Evolutionary conservation across 2,113 vertebrate genomes (phyloP).

Genomic region (Puffinus mauretanicus): DNA sequence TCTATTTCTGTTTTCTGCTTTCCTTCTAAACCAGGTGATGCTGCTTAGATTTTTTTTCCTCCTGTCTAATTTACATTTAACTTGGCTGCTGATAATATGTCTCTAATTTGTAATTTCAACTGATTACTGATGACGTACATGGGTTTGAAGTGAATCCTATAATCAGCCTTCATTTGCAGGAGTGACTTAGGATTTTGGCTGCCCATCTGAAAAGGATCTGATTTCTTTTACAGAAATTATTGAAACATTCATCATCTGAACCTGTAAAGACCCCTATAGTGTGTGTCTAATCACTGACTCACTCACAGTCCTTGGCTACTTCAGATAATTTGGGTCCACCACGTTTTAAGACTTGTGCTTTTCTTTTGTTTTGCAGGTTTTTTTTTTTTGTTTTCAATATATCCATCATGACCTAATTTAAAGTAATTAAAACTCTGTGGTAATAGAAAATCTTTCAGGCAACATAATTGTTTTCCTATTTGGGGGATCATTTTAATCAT

Average conservation of each 20-base stretch:
- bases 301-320: neutral
- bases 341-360: neutral
- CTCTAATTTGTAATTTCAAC: slow-evolving; percentile 63
- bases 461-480: neutral
- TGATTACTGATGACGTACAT: slow-evolving; percentile 64
- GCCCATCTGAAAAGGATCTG: slow-evolving; percentile 25
- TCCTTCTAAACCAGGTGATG: slow-evolving; percentile 43
- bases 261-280: neutral
- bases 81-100: slow-evolving; percentile 46
- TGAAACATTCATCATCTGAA: neutral
- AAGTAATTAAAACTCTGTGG: neutral
- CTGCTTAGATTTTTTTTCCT: slow-evolving; percentile 13
- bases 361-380: neutral
- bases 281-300: neutral
- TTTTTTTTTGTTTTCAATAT: neutral
- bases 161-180: slow-evolving; percentile 62
- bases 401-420: neutral
- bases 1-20: slow-evolving; percentile 28
- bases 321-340: neutral
- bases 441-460: neutral
- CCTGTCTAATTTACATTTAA: slow-evolving; percentile 57
- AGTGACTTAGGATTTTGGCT: slow-evolving; percentile 53
- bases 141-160: slow-evolving; percentile 57
- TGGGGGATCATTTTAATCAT: neutral
- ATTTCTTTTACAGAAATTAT: slow-evolving; percentile 20